Conservation (phyloP, 2,888 invertebrate species). For the Dorcus parallelipipedus region DNA sequence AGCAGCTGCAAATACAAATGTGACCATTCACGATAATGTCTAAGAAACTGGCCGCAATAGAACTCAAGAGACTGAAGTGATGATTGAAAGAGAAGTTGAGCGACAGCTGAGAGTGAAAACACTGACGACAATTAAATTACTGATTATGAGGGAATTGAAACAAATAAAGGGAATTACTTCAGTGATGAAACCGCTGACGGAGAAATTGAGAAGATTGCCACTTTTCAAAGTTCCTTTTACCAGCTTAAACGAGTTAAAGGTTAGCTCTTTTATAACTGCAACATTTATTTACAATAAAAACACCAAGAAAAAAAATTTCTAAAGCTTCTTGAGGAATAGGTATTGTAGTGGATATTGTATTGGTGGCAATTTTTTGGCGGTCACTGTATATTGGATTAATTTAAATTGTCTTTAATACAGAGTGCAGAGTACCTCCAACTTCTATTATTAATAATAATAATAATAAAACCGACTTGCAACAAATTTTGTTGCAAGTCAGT, state of each 20-base stretch:
- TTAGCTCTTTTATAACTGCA: not conserved
- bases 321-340: no score
- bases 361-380: no score
- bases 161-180: not conserved
- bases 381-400: no score
- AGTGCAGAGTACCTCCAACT: no score
- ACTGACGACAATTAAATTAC: not conserved
- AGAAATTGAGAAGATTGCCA: not conserved
- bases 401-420: no score
- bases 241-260: not conserved
- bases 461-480: no score
- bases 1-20: not conserved
- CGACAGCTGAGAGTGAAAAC: not conserved
- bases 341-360: no score
- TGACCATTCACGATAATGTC: not conserved
- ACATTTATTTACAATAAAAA: not conserved
- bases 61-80: not conserved
- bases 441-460: no score
- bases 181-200: not conserved
- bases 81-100: no score
- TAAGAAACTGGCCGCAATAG: not conserved
- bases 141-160: not conserved
- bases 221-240: not conserved
- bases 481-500: no score
- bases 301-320: no score